phyloP scores from a whole-genome alignment of 2,797 vertebrate species.

The Pristis pectinata region DNA sequence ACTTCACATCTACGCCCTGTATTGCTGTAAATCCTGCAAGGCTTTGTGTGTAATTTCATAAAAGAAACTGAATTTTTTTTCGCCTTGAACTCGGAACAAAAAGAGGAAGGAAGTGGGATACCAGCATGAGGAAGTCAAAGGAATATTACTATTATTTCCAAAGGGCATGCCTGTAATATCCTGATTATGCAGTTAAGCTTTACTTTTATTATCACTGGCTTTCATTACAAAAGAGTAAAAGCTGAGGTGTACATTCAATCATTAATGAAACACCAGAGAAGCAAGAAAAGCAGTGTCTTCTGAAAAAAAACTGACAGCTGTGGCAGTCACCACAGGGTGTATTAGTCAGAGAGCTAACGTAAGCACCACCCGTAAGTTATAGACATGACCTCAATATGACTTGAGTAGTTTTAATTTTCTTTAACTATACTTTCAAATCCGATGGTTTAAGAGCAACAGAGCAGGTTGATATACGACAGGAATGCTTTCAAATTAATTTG shows the following conservation, averaged over 20 bases:
- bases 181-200: not conserved
- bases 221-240: not conserved
- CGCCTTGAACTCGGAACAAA: not conserved
- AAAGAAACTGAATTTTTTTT: not conserved
- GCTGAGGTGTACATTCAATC: not conserved
- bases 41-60: too few relatives aligned
- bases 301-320: not conserved
- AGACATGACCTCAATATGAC: not conserved
- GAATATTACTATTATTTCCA: not conserved
- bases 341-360: not conserved
- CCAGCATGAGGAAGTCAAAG: not conserved
- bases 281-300: not conserved
- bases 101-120: constrained; percentile 26
- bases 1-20: too few relatives aligned
- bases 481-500: constrained; percentile 2
- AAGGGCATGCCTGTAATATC: not conserved
- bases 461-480: not conserved
- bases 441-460: not conserved
- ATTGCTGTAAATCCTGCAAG: not conserved
- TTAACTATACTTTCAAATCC: not conserved
- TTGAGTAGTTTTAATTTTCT: not conserved
- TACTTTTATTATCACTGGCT: not conserved
- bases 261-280: not conserved
- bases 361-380: not conserved
- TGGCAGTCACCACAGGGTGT: constrained; percentile 11